Evolutionary conservation across 2,113 vertebrate species (phyloP).

Genomic region (Antigone vipio): DNA sequence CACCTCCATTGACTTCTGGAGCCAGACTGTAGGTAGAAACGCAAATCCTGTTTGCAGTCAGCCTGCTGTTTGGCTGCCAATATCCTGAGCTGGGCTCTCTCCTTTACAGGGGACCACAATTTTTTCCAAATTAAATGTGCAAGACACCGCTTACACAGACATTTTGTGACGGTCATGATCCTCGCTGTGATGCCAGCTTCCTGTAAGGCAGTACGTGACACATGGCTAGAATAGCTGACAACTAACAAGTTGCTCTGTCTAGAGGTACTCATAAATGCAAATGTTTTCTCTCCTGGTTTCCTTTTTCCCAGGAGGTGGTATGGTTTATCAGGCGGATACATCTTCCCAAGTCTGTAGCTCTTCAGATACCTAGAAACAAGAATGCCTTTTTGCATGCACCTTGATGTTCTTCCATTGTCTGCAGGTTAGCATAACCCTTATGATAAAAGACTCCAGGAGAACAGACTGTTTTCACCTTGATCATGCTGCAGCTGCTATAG

Average conservation of each 20-base stretch:
- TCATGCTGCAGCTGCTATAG: neutral
- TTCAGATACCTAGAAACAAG: neutral
- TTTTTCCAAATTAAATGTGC: neutral
- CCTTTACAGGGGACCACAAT: neutral
- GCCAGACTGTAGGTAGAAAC: neutral
- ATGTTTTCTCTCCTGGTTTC: neutral
- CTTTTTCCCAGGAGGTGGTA: neutral
- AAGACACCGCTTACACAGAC: fast-evolving
- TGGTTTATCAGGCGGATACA: neutral
- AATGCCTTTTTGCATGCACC: neutral
- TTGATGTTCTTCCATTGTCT: neutral
- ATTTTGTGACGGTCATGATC: neutral
- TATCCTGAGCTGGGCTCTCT: neutral
- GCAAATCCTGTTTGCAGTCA: neutral
- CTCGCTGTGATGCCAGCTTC: neutral
- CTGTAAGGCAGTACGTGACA: neutral
- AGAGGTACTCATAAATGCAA: neutral
- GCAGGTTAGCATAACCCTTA: neutral
- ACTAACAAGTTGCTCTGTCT: neutral
- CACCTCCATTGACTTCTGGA: neutral
- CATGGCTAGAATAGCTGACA: neutral
- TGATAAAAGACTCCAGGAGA: neutral
- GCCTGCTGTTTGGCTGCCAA: neutral
- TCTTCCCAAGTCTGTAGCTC: neutral
- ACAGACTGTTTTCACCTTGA: neutral